Evolutionary conservation across 2,113 vertebrate species (phyloP).

Genomic region (Ictalurus furcatus): DNA sequence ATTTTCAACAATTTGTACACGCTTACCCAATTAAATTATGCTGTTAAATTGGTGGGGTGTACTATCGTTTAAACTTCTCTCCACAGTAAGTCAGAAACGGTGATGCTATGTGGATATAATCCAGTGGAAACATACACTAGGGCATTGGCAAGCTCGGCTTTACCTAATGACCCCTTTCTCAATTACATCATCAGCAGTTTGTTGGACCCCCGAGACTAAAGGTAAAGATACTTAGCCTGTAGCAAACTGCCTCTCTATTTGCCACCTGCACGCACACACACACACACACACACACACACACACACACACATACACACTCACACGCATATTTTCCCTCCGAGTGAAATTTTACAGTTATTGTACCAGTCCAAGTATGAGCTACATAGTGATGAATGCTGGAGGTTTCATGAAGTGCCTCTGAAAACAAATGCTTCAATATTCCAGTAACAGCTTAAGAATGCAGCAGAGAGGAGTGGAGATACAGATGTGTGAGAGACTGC

Average conservation of each 20-base stretch:
- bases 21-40: background rate
- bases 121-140: conserved; percentile 43
- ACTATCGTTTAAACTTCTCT: background rate
- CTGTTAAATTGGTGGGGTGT: background rate
- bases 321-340: conserved; percentile 27
- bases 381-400: conserved; percentile 39
- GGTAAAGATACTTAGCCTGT: conserved; percentile 50
- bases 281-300: background rate
- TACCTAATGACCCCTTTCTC: conserved; percentile 55
- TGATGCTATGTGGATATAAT: conserved; percentile 17
- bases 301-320: background rate
- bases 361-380: conserved; percentile 44
- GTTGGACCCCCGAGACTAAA: conserved; percentile 46
- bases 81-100: conserved; percentile 30
- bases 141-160: conserved; percentile 43
- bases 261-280: conserved; percentile 23
- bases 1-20: conserved; percentile 4
- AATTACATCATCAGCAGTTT: conserved; percentile 56
- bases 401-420: conserved; percentile 40
- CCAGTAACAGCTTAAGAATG: conserved; percentile 51
- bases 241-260: conserved; percentile 22
- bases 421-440: conserved; percentile 56
- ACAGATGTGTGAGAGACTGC: conserved; percentile 46
- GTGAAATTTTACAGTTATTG: conserved; percentile 40
- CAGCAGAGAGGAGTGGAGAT: conserved; percentile 41